phyloP scores from a whole-genome alignment of 2,113 vertebrate genomes.

The Fulmarus glacialis region DNA sequence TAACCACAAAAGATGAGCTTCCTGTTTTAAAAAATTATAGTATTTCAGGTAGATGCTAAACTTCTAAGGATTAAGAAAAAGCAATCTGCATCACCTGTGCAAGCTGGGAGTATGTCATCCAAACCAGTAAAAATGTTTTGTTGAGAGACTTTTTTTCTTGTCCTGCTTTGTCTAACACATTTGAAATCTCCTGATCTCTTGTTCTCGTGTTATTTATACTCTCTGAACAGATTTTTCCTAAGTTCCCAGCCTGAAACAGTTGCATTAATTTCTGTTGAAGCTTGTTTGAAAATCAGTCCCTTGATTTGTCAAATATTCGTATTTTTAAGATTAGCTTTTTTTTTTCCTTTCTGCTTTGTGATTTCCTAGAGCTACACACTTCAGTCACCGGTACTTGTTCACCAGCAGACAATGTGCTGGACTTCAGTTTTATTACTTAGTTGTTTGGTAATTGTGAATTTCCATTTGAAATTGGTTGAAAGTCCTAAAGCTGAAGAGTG shows the following conservation, averaged over 20 bases:
- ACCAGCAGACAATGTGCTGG: background rate
- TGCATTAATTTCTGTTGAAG: background rate
- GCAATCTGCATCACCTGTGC: background rate
- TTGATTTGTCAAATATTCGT: background rate
- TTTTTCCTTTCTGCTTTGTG: background rate
- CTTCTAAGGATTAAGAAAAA: background rate
- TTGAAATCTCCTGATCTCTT: background rate
- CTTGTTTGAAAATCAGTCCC: background rate
- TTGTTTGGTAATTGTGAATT: background rate
- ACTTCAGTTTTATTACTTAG: background rate
- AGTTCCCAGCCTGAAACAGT: background rate
- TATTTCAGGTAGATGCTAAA: background rate
- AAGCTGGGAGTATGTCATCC: background rate
- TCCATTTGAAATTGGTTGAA: background rate
- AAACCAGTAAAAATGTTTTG: background rate
- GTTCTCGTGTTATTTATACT: background rate
- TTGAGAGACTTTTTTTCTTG: background rate
- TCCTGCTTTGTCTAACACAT: background rate
- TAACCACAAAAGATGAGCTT: background rate
- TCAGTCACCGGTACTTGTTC: background rate
- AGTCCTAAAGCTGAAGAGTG: background rate
- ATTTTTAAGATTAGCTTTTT: background rate
- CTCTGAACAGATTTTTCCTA: background rate
- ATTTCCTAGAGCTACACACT: fast-evolving
- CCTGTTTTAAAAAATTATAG: background rate